Evolutionary conservation across 1,140 invertebrate species (phyloP), one percentile per base, ranked within the genome.

Genomic region (Liolophura sinensis): DNA sequence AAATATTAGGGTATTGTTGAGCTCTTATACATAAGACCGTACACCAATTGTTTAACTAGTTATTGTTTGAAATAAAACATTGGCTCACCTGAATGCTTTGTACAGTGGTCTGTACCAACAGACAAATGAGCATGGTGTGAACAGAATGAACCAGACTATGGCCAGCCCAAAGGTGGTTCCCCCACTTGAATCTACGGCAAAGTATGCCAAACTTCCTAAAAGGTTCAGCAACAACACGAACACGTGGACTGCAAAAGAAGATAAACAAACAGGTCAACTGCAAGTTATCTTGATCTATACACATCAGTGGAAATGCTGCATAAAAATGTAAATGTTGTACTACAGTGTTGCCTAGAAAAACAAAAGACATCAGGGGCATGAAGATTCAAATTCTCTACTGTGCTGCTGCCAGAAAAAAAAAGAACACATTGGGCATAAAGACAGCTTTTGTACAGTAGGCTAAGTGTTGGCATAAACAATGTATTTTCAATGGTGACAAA

Each of bases 41-140:
- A 5, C 9, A 40, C 3, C 31, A 40, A 40, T 3, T 40, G 31
- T 40, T 9, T 9, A n/a, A n/a, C n/a, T n/a, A n/a, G 31, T 40
- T 3, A 40, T 9, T 40, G 31, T 5, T 40, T 3, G 31, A 40
- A 40, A 40, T 3, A 9, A 9, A 40, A 40, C 31, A 3, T 9
- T 22, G n/a, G 76, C 74, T 76, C 82, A 92, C 92, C 90, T 90
- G 85, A 93, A 93, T 66, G 92, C 92, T 83, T 93, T 93, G 81
- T 94, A 94, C 12, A 92, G 87, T 55, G 92, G 92, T 82, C 92
- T 85, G 78, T 92, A 96, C 98, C 98, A 99, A 84, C 97, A 99
- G 9, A 99, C 83, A 83, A 98, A 99, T 52, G 97, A 97, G 83
- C 96, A 93, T 25, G 97, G 97, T 15, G 94, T 96, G 82, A 99